Base-by-base conservation (phyloP, 2,888 invertebrate species). In the Drosophila acutilabella region DNA sequence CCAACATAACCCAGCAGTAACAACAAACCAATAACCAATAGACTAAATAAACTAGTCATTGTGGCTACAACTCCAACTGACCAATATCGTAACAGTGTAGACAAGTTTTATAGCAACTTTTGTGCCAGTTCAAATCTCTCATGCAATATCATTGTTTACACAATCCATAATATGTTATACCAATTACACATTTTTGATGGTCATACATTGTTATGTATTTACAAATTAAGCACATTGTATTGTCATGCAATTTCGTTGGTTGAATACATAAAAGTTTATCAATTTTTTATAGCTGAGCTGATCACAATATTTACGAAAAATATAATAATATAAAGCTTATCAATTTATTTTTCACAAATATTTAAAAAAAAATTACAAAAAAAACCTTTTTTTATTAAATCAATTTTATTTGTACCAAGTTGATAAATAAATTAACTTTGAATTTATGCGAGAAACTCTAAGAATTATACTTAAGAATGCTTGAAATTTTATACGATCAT, bases 121-220 rank as follows among this genome's bases (percentile, higher is more conserved):
- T 7, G 10, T 20, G 13, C 4, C 7, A 14, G 1, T 8, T 0
- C 11, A 20, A 20, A 71, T 74, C 71, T 74, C 7, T 2, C 79
- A 78, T 71, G 77, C 77, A 40, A 78, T 47, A 78, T 78, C 79
- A 41, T 11, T 68, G 59, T 78, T 64, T 8, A 33, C 8, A 8
- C 2, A 23, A 44, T 13, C 11, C 13, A 30, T 36, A 20, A 33
- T 33, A 42, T 58, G 8, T 44, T 13, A 23, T n/a, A 11, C 11
- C 33, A 62, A 33, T 51, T 52, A 13, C 13, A 48, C 11, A 51
- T 59, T 58, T 61, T 48, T 52, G 8, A 8, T 33, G 11, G 14
- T 18, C 36, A n/a, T 18, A 59, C 58, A 71, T 64, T 58, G 65
- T 30, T 30, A 8, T 30, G 30, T 61, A 14, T 33, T 14, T 23